Evolutionary conservation across 2,888 invertebrate genomes (phyloP), one percentile per base, ranked within the genome.

Genomic region (Chrysolina haemoptera): DNA sequence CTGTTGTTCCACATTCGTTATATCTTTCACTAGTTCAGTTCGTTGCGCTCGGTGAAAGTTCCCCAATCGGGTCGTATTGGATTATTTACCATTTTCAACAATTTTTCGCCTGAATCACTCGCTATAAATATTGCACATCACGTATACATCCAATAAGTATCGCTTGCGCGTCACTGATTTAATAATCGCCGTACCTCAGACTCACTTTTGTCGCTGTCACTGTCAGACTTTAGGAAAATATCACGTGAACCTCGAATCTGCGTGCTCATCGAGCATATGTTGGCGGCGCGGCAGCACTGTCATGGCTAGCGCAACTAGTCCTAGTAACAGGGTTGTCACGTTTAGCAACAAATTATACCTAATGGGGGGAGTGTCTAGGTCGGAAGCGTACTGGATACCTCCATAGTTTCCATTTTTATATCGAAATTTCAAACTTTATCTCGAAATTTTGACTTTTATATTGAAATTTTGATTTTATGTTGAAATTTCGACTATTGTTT

Each of bases 31-130:
- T 59, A 35, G n/a, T 27, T 59, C 59, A 12, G 43, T 66, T 50
- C 66, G 22, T 66, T 50, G 53, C 35, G 12, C 67, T 20, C 6
- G 40, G 67, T 67, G 67, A 67, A 67, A 67, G 67, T 53, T 67
- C 10, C 12, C 41, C 11, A 18, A 40, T 16, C 14, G 18, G 6
- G 53, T 20, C 59, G 35, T 11, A 59, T 35, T 22, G 11, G 27
- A 50, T 53, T 67, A 67, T 53, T 67, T 67, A 67, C 55, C 67
- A 67, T 67, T 67, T 67, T 53, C 16, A 53, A 27, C n/a, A 59
- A 35, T 22, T 59, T 46, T 59, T 59, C 27, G 35, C 59, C 27
- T 27, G 59, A 35, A 59, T 59, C 59, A 59, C 59, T 59, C n/a
- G 59, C 59, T 59, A 27, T 35, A 59, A 59, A 27, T 35, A 35